A percentile compares a stretch with the other conserved stretches of the same genome.
Evolutionary conservation across 53 echinoderm and acorn worm species (phyloP).

Genomic region (Pentamera pediparva): DNA sequence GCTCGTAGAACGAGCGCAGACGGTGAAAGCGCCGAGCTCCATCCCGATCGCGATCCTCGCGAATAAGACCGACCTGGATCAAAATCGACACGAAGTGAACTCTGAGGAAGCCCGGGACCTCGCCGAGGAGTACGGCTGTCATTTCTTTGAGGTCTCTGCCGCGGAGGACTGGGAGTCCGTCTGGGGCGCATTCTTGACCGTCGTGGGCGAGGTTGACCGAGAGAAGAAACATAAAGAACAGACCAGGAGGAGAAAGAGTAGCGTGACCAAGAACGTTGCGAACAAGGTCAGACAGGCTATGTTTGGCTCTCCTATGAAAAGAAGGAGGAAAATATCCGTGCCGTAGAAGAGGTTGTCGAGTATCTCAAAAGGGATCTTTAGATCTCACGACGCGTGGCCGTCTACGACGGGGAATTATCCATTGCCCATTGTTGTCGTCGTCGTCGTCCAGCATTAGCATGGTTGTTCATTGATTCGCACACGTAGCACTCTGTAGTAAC

Average conservation of each 20-base stretch:
- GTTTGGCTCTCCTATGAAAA: slow-evolving; percentile 70
- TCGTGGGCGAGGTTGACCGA: slow-evolving; percentile 74
- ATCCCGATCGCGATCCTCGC: slow-evolving; percentile 84
- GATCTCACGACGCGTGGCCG: too few species aligned
- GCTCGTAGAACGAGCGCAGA: slow-evolving; percentile 64
- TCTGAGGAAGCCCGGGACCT: slow-evolving; percentile 73
- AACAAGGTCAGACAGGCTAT: slow-evolving; percentile 92
- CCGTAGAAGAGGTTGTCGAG: slow-evolving; percentile 60
- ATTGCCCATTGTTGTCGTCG: too few species aligned
- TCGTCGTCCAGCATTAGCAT: too few species aligned
- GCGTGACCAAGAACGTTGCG: slow-evolving; percentile 80
- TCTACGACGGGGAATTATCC: too few species aligned
- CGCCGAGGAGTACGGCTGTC: slow-evolving; percentile 92
- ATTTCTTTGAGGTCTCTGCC: slow-evolving; percentile 92
- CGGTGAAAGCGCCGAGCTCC: slow-evolving; percentile 67
- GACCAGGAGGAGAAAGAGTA: slow-evolving; percentile 71
- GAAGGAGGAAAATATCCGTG: slow-evolving; percentile 79
- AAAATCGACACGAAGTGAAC: slow-evolving; percentile 60
- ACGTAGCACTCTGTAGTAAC: too few species aligned
- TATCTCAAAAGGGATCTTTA: too few species aligned
- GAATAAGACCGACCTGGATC: slow-evolving; percentile 82
- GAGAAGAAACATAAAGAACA: slow-evolving; percentile 57
- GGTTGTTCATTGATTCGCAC: too few species aligned
- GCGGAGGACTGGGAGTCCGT: slow-evolving; percentile 75
- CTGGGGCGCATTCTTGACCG: slow-evolving; percentile 62